A percentile compares a stretch with the other conserved stretches of the same genome.
Evolutionary conservation across 2,888 invertebrate species (phyloP).

Genomic region (Andrena bucephala): DNA sequence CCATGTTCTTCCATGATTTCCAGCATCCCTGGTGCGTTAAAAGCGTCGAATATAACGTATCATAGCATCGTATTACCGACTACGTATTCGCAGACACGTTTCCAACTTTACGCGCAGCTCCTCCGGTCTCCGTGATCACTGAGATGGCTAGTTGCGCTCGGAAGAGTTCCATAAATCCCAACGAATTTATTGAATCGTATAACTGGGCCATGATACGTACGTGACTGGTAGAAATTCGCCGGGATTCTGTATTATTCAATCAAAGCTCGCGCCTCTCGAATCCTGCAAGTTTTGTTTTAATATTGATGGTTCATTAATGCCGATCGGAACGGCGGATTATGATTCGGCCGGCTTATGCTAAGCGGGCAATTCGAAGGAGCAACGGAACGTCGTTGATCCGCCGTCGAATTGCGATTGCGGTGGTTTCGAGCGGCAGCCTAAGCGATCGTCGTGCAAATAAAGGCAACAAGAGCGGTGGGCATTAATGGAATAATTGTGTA

Average conservation of each 20-base stretch:
- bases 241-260: slow-evolving; percentile 28
- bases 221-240: slow-evolving; percentile 32
- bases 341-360: slow-evolving; percentile 14
- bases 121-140: background rate
- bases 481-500: slow-evolving; percentile 16
- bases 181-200: slow-evolving; percentile 41
- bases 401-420: background rate
- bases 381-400: background rate
- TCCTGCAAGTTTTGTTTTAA: slow-evolving; percentile 33
- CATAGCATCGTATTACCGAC: background rate
- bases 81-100: background rate
- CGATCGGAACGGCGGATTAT: background rate
- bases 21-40: background rate
- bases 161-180: slow-evolving; percentile 28
- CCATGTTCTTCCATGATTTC: background rate
- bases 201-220: slow-evolving; percentile 23
- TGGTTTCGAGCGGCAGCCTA: background rate
- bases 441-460: background rate
- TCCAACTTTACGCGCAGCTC: background rate
- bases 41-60: background rate
- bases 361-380: background rate
- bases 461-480: background rate
- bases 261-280: slow-evolving; percentile 1
- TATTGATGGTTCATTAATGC: slow-evolving; percentile 43
- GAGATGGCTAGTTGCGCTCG: background rate